Base-by-base conservation (phyloP, 2,888 invertebrate genomes). In the Netelia melanura region DNA sequence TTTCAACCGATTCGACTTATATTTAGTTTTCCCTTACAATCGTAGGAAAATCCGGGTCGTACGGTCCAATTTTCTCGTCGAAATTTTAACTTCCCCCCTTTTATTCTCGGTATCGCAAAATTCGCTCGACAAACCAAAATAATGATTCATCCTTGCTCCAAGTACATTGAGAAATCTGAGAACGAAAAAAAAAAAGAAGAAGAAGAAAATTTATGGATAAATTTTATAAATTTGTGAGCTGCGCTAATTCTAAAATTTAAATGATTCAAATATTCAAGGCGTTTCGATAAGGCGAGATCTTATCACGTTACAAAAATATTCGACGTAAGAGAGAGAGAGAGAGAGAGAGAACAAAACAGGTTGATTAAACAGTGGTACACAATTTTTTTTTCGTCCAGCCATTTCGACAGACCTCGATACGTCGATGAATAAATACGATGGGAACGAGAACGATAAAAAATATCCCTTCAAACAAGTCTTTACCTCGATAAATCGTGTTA, bases 11-110 rank as follows among this genome's bases (percentile, higher is more conserved):
- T 79, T 30, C 71, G 71, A 80, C 72, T 30, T 80, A 80, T 80
- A 80, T 80, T 80, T 80, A 80, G 80, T 72, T 80, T 58, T 56
- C 25, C 25, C 3, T 56, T 72, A 30, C 30, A 77, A 84, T 81
- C 77, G 71, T 77, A 43, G 81, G 84, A 84, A 84, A 77, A 30
- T 30, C 81, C 81, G 10, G 84, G 81, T 84, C 77, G 77, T 68
- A 56, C 65, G 72, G 17, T 70, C 70, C 10, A 70, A 58, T 81
- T 84, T 81, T 54, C n/a, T 54, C 17, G 14, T 54, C 5, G 17
- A 1, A 14, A 54, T 11, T 54, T 54, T 0, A 3, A 5, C 30
- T 30, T 30, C 5, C 30, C 30, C 17, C 3, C 30, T 5, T 30
- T 30, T 30, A 30, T 30, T 30, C 30, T 30, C 30, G 30, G 30